A percentile compares a stretch with the other conserved stretches of the same genome.
Conservation (phyloP, 2,113 vertebrate genomes). For the Daphoenositta chrysoptera region DNA sequence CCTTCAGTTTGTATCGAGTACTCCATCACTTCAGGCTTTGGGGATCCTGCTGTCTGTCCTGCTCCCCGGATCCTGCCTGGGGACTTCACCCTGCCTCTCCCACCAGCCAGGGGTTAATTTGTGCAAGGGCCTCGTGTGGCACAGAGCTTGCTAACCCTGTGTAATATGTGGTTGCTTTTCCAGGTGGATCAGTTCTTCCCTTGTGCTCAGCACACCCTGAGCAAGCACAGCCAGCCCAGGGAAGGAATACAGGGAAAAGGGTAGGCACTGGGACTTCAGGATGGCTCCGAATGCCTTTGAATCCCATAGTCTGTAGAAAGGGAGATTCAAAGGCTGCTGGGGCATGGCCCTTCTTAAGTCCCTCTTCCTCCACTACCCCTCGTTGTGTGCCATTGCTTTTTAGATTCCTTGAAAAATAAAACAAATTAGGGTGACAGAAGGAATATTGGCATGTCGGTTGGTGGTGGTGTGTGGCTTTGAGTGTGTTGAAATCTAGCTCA, state of each 20-base stretch:
- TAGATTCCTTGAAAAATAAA: neutral
- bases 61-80: neutral
- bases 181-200: neutral
- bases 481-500: neutral
- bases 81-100: neutral
- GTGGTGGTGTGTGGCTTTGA: neutral
- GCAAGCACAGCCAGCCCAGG: neutral
- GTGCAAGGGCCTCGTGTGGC: neutral
- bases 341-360: neutral
- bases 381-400: neutral
- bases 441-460: neutral
- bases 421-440: neutral
- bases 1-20: neutral
- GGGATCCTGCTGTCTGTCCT: neutral
- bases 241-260: neutral
- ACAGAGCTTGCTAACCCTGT: neutral
- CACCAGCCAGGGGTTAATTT: neutral
- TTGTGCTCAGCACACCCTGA: slow-evolving; percentile 6
- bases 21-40: neutral
- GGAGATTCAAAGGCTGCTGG: neutral
- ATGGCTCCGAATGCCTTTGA: neutral
- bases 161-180: neutral
- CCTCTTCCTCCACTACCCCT: neutral
- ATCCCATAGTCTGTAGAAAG: neutral
- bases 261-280: neutral